phyloP scores from a whole-genome alignment of 2,113 vertebrate genomes.

The Brachionichthys hirsutus region DNA sequence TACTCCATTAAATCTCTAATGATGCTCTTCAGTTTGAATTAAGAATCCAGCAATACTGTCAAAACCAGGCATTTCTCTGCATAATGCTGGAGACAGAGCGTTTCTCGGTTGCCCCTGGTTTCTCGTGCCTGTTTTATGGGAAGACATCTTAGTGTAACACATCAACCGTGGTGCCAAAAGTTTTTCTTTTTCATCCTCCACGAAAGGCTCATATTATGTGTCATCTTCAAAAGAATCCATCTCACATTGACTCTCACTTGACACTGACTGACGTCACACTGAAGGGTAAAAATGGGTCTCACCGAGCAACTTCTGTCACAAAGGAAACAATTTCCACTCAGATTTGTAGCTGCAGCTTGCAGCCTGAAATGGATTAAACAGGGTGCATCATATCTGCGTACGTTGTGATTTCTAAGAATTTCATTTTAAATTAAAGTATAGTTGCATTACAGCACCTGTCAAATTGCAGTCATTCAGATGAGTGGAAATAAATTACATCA shows the following conservation, averaged over 20 bases:
- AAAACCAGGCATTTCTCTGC: constrained; percentile 50
- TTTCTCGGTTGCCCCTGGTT: background rate
- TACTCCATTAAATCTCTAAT: constrained; percentile 53
- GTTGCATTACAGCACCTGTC: too few species aligned
- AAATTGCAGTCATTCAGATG: too few species aligned
- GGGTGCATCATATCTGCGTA: background rate
- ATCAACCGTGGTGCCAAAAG: background rate
- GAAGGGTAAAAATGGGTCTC: constrained; percentile 1
- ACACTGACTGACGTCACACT: constrained; percentile 1
- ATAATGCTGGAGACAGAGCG: background rate
- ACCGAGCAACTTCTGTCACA: background rate
- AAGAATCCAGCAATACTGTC: constrained; percentile 36
- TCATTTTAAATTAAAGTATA: too few species aligned
- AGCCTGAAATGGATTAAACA: background rate
- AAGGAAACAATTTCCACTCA: constrained; percentile 5
- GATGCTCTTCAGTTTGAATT: constrained; percentile 39
- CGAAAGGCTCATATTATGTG: background rate
- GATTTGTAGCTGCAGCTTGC: background rate
- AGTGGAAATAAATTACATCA: too few species aligned
- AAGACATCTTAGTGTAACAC: background rate
- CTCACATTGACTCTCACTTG: constrained; percentile 1
- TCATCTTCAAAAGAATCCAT: background rate
- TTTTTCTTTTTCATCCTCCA: background rate
- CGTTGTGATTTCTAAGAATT: too few species aligned
- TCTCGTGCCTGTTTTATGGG: background rate